phyloP scores from a whole-genome alignment of 2,797 vertebrate genomes.

The Scleropages formosus region DNA sequence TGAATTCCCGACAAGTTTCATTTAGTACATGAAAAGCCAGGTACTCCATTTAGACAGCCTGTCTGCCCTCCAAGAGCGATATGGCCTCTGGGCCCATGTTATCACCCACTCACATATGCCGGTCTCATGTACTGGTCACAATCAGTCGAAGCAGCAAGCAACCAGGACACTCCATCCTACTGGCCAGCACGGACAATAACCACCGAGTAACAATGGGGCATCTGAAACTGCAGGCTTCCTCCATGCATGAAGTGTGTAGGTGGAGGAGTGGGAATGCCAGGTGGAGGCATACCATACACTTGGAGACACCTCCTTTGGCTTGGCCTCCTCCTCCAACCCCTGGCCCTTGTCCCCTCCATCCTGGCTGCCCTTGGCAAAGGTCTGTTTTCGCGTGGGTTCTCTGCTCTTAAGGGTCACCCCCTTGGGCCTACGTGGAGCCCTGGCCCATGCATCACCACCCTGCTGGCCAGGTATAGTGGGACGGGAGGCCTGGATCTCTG shows the following conservation, averaged over 20 bases:
- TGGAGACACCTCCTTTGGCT: neutral
- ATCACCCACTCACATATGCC: neutral
- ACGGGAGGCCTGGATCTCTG: neutral
- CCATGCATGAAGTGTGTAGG: neutral
- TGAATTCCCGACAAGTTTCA: slow-evolving; percentile 29
- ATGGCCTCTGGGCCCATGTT: neutral
- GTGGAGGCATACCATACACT: neutral
- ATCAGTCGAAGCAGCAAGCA: too few relatives aligned
- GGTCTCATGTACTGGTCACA: neutral
- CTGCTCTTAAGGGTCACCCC: slow-evolving; percentile 51
- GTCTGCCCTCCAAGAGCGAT: neutral
- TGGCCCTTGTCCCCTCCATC: slow-evolving; percentile 20
- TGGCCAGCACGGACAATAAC: too few relatives aligned
- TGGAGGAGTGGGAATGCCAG: neutral
- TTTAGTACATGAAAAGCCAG: slow-evolving; percentile 30
- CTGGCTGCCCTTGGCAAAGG: slow-evolving; percentile 42
- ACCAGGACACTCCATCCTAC: too few relatives aligned
- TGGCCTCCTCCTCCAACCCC: slow-evolving; percentile 6
- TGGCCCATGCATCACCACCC: slow-evolving; percentile 27
- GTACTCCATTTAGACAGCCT: slow-evolving; percentile 1
- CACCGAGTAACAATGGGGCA: too few relatives aligned
- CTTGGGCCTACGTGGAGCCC: slow-evolving; percentile 40
- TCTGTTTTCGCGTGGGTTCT: slow-evolving; percentile 46
- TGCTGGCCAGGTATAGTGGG: neutral
- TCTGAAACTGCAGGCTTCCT: too few relatives aligned